Evolutionary conservation across 92 coral and sea anemone species (phyloP).

Genomic region (Montipora capitata): DNA sequence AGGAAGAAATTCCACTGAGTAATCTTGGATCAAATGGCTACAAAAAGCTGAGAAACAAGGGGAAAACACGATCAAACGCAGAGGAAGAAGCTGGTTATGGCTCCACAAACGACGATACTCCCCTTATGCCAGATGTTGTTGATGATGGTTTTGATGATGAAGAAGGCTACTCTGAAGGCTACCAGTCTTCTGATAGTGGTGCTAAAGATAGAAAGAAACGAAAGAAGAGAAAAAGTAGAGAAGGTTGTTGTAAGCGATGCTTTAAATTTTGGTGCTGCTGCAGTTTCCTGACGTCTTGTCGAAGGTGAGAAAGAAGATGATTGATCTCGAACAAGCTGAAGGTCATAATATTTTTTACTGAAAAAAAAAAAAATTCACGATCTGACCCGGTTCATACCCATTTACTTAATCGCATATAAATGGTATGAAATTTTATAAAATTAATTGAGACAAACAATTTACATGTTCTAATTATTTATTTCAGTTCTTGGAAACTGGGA

Average conservation of each 20-base stretch:
- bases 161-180: conserved; percentile 89
- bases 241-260: conserved; percentile 79
- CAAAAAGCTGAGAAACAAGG: conserved; percentile 50
- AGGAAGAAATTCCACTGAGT: conserved; percentile 88
- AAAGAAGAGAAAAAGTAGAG: conserved; percentile 74
- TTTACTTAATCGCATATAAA: too few species aligned
- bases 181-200: conserved; percentile 85
- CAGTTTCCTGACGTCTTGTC: conserved; percentile 18
- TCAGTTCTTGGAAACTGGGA: too few species aligned
- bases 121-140: conserved; percentile 86
- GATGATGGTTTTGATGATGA: conserved; percentile 89
- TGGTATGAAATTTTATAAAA: too few species aligned
- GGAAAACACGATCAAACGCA: conserved; percentile 34
- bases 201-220: conserved; percentile 72
- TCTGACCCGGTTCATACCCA: too few species aligned
- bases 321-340: not conserved
- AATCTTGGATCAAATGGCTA: conserved; percentile 49
- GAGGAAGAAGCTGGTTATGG: conserved; percentile 65
- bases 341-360: too few species aligned
- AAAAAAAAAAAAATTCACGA: too few species aligned
- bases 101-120: conserved; percentile 84
- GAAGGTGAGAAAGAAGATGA: conserved; percentile 8
- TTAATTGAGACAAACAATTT: too few species aligned
- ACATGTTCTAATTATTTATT: too few species aligned
- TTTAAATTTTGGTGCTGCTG: conserved; percentile 82